A percentile compares a stretch with the other conserved stretches of the same genome.
Evolutionary conservation across 1,140 invertebrate species (phyloP).

Genomic region (Drosophila athabasca): DNA sequence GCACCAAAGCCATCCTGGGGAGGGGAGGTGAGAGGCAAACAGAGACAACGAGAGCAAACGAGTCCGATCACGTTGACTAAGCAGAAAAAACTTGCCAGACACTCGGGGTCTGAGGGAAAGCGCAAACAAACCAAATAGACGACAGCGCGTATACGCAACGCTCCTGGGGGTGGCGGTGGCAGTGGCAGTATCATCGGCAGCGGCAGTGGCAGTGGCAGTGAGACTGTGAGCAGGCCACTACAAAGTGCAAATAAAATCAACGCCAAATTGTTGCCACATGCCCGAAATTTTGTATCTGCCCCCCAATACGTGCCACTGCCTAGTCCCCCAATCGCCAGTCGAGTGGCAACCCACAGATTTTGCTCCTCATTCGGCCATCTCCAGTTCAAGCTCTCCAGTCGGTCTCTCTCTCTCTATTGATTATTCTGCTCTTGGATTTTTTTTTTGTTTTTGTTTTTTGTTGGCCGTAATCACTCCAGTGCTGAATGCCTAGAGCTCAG

Average conservation of each 20-base stretch:
- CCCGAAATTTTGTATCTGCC: slow-evolving; percentile 57
- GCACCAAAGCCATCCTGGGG: slow-evolving; percentile 8
- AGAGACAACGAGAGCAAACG: background rate
- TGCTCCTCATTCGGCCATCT: slow-evolving; percentile 30
- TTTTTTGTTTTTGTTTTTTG: slow-evolving; percentile 2
- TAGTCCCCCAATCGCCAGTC: slow-evolving; percentile 24
- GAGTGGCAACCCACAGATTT: slow-evolving; percentile 27
- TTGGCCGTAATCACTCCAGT: slow-evolving; percentile 48
- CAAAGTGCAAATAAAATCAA: slow-evolving; percentile 80
- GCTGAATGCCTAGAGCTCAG: slow-evolving; percentile 1
- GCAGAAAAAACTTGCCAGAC: slow-evolving; percentile 56
- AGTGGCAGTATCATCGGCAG: no score
- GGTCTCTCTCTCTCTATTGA: slow-evolving; percentile 49
- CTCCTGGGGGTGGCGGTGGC: background rate
- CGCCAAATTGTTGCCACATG: slow-evolving; percentile 77
- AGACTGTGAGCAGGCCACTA: slow-evolving; percentile 36
- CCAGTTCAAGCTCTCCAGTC: slow-evolving; percentile 31
- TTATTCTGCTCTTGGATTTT: slow-evolving; percentile 42
- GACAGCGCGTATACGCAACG: slow-evolving; percentile 61
- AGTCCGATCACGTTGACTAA: slow-evolving; percentile 40
- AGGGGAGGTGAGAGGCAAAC: no score
- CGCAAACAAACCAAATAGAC: slow-evolving; percentile 20
- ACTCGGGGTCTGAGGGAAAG: background rate
- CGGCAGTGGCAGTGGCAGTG: background rate
- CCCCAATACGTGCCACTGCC: slow-evolving; percentile 23